Evolutionary conservation across 1,140 invertebrate genomes (phyloP), one percentile per base, ranked within the genome.

Genomic region (Zaprionus tsacasi): DNA sequence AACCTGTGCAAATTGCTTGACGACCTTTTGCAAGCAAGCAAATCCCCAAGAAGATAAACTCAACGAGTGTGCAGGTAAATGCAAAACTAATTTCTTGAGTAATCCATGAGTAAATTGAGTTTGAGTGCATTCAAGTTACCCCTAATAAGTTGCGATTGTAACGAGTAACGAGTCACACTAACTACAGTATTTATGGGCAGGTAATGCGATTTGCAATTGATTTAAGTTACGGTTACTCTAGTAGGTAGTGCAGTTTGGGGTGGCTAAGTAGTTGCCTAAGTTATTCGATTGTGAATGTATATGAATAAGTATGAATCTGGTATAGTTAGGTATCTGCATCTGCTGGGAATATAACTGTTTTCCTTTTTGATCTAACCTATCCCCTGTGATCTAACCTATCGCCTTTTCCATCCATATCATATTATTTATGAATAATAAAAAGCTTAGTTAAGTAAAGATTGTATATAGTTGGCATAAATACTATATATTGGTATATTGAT

Each of bases 401-500:
- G 2, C 1, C n/a, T 43, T 48, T 21, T 7, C 15, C 45, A 11
- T 12, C 11, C 5, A 33, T 27, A 33, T 27, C 1, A 15, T 12
- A 21, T 27, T 12, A 55, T 33, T 55, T 55, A 55, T 55, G 52
- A 55, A 30, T 7, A 30, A 55, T 33, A 55, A 55, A 55, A 33
- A 2, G 5, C 45, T 21, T 25, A 50, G 45, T 10, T 7, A 10
- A 50, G 30, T 13, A n/a, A 30, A 55, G 6, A 30, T 30, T 6
- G 3, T 55, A 1, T 25, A n/a, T 6, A 55, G 33, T 10, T 10
- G 2, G 27, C 12, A 1, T 30, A 0, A 13, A n/a, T 1, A 21
- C 21, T 10, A 55, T 55, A n/a, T 30, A 55, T 55, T 55, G 59
- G 17, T 12, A 30, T 55, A 8, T 61, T 63, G 45, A 35, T 40